Evolutionary conservation across 1,140 invertebrate genomes (phyloP).

Genomic region (Galleria mellonella): DNA sequence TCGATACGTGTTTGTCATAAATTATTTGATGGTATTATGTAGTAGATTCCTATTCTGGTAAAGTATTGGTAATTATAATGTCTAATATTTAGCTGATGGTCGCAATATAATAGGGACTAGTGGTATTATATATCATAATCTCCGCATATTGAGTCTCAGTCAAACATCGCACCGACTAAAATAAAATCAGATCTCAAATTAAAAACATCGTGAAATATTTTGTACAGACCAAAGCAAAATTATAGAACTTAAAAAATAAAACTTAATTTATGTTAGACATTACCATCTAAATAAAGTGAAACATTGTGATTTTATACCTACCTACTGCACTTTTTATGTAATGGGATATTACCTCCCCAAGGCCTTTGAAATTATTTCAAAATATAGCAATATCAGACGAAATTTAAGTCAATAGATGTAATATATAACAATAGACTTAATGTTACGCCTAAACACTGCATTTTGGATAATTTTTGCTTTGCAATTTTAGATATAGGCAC

Average conservation of each 20-base stretch:
- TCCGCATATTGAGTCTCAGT: constrained; percentile 3
- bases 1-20: no score
- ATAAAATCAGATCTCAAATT: constrained; percentile 55
- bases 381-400: constrained; percentile 4
- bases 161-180: constrained; percentile 40
- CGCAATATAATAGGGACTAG: no score
- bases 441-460: no score
- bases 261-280: constrained; percentile 52
- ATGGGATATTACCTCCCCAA: constrained; percentile 37
- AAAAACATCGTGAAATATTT: constrained; percentile 40
- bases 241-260: constrained; percentile 63
- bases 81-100: no score
- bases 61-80: no score
- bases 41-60: no score
- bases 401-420: no score
- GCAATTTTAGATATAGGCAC: no score
- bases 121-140: no score
- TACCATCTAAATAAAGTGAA: constrained; percentile 46
- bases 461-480: no score
- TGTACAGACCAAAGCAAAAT: constrained; percentile 73
- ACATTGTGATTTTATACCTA: constrained; percentile 45
- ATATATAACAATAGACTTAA: no score
- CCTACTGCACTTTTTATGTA: constrained; percentile 61
- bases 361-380: constrained; percentile 39
- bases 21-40: no score